Base-by-base conservation (phyloP, 2,888 invertebrate genomes). In the Chouioia cunea region DNA sequence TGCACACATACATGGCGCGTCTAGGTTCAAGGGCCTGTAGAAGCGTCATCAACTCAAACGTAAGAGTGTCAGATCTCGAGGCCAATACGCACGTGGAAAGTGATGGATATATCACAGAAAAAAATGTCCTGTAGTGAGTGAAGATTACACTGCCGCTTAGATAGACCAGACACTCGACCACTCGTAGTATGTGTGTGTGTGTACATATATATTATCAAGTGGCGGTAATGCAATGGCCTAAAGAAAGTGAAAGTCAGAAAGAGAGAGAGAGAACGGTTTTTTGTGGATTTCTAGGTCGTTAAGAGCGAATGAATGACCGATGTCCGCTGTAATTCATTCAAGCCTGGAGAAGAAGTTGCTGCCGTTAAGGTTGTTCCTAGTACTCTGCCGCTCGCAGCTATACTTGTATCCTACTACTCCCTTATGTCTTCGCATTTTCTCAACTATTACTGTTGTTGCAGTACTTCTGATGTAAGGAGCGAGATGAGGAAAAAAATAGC, bases 301-400 rank as follows among this genome's bases (percentile, higher is more conserved):
- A 79, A 79, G 78, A 82, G 79, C 79, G 82, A 83, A 83, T 84
- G 84, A 83, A 83, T 84, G 83, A 83, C 82, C 81, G 76, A 79
- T 79, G 78, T 82, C 80, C 79, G 82, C 79, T 78, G 82, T 84
- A 84, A 84, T 84, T 83, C 83, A 84, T 84, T 84, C 84, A 82
- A 82, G 83, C 79, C 78, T 79, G 78, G 79, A 81, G 82, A 81
- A 78, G 81, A 80, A n/a, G n/a, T n/a, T n/a, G 78, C 75, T 75
- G 27, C 60, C 56, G 75, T 74, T 75, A 71, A 66, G 73, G 63
- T 73, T 74, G 68, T 69, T 70, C 71, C 69, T 62, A 60, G 62
- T 65, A 59, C 67, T 65, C 71, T 68, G 65, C 65, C 65, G 75
- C 71, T 73, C 76, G 74, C 62, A 50, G 56, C 73, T 65, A 65